Conservation (phyloP, 2,113 vertebrate genomes). For the Equus przewalskii region DNA sequence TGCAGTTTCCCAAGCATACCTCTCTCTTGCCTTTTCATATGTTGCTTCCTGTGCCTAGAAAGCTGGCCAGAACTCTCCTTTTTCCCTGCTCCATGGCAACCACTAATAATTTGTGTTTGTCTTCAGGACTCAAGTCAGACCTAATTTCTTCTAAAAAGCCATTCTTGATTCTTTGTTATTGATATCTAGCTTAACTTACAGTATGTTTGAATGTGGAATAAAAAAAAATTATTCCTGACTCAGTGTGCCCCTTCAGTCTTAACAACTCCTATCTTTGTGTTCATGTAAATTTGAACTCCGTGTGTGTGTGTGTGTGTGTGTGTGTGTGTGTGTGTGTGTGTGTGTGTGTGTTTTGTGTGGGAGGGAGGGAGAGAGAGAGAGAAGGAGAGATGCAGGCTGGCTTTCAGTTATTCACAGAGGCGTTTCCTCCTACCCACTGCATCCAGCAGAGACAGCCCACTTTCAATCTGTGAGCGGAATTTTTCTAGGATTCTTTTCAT, state of each 20-base stretch:
- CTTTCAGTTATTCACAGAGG: not conserved
- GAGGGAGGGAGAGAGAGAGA: not conserved
- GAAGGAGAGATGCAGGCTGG: not conserved
- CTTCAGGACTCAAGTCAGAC: not conserved
- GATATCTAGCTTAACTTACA: not conserved
- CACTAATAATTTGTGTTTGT: not conserved
- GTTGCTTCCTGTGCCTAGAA: not conserved
- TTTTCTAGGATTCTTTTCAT: not conserved
- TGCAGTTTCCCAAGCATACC: not conserved
- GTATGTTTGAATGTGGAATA: not conserved
- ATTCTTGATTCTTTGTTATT: not conserved
- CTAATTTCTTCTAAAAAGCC: slow-evolving; percentile 21
- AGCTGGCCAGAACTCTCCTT: not conserved
- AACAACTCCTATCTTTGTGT: not conserved
- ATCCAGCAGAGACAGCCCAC: not conserved
- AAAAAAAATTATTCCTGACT: not conserved
- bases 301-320: not conserved
- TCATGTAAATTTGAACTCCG: not conserved
- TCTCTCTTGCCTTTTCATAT: not conserved
- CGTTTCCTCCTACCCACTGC: not conserved
- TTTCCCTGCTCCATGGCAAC: not conserved
- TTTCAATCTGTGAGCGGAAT: not conserved
- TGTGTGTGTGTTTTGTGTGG: no score
- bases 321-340: no score
- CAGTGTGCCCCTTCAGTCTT: not conserved